Percentiles rank a stretch among this genome's conserved stretches.
Evolutionary conservation across 2,113 vertebrate species (phyloP).

Genomic region (Neotoma lepida): DNA sequence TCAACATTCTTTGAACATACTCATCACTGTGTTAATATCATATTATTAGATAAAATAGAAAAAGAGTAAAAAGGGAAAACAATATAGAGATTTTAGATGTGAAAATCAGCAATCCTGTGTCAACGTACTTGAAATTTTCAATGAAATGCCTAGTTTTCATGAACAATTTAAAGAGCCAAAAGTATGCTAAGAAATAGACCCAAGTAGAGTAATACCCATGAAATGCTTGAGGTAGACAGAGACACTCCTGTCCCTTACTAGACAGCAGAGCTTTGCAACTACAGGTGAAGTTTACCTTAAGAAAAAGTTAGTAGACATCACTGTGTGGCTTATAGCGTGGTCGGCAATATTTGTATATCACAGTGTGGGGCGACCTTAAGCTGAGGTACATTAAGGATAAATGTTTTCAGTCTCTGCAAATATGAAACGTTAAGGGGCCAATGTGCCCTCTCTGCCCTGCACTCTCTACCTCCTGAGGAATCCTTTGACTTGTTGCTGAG

Average conservation of each 20-base stretch:
- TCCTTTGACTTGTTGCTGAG: background rate
- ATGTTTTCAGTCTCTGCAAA: background rate
- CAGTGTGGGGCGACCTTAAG: background rate
- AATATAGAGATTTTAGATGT: background rate
- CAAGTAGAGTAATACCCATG: background rate
- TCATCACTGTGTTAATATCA: background rate
- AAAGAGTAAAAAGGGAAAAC: background rate
- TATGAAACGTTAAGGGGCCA: background rate
- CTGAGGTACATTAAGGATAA: background rate
- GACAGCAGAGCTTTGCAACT: background rate
- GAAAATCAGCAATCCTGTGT: background rate
- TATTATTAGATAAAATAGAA: constrained; percentile 1
- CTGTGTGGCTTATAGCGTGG: background rate
- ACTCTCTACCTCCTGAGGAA: background rate
- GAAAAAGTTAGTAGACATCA: background rate
- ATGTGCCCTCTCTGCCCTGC: background rate
- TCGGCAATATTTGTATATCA: background rate
- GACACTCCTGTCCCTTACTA: background rate
- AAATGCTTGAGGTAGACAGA: background rate
- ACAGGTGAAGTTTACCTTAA: background rate
- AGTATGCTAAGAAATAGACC: background rate
- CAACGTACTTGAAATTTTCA: constrained; percentile 3
- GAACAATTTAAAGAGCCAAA: background rate
- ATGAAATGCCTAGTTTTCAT: background rate
- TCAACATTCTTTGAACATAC: background rate